These are phyloP conservation scores for Wasmannia auropunctata DNA, from an alignment of 1,140 invertebrate genomes.

Conservation along the genomic window DNA sequence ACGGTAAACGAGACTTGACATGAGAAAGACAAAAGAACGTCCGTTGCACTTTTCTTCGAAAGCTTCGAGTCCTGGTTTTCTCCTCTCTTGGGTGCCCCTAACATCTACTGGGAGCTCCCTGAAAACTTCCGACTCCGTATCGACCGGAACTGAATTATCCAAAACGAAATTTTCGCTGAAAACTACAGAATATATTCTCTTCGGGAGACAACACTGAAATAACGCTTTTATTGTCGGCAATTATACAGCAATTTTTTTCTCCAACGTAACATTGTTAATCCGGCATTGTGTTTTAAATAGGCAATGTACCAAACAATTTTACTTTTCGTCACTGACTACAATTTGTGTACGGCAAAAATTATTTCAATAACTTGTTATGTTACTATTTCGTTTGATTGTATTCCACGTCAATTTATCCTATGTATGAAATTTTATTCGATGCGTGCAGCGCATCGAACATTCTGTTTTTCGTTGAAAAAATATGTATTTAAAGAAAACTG, in stretches of 20 bases:
- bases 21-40: constrained; percentile 61
- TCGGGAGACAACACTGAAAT: neutral
- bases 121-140: constrained; percentile 44
- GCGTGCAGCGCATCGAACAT: neutral
- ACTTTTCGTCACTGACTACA: neutral
- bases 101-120: constrained; percentile 46
- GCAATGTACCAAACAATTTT: neutral
- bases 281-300: neutral
- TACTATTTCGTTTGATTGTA: neutral
- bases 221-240: neutral
- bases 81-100: constrained; percentile 12
- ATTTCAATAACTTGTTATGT: neutral
- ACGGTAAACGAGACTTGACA: constrained; percentile 65
- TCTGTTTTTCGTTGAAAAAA: neutral
- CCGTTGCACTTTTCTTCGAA: constrained; percentile 51
- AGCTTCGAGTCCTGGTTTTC: constrained; percentile 51
- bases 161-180: constrained; percentile 11
- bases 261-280: neutral
- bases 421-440: neutral
- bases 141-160: constrained; percentile 57
- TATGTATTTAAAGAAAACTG: too few relatives aligned
- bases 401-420: neutral
- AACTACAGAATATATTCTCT: neutral
- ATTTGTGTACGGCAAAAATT: neutral
- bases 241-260: neutral